phyloP scores from a whole-genome alignment of 2,888 invertebrate species.

The Girardia tigrina region DNA sequence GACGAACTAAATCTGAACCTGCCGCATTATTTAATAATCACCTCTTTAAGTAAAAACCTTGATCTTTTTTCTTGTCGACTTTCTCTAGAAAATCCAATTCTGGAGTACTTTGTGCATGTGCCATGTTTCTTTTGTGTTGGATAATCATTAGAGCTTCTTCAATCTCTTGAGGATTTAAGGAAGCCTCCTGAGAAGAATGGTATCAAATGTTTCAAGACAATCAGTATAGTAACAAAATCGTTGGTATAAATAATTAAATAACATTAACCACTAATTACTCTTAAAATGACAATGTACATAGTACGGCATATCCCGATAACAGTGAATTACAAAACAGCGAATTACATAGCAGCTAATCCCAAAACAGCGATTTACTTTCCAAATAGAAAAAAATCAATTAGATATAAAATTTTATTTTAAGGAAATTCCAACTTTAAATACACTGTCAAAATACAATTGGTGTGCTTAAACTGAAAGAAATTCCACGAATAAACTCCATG shows the following conservation, averaged over 20 bases:
- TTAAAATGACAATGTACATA: not conserved
- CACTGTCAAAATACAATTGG: too few species aligned
- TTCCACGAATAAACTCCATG: too few species aligned
- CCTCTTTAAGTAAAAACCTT: slow-evolving; percentile 41
- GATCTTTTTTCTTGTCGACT: slow-evolving; percentile 46
- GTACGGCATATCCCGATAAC: not conserved
- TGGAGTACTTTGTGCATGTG: slow-evolving; percentile 31
- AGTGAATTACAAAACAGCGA: too few species aligned
- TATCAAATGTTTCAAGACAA: not conserved
- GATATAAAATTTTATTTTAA: too few species aligned
- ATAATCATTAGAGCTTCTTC: slow-evolving; percentile 50
- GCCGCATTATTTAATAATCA: not conserved
- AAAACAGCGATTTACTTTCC: too few species aligned
- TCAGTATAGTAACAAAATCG: not conserved
- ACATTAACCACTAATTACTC: too few species aligned
- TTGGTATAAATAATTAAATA: not conserved
- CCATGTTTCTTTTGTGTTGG: slow-evolving; percentile 45
- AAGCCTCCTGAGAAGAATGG: slow-evolving; percentile 44
- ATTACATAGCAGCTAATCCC: too few species aligned
- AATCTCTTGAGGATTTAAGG: slow-evolving; percentile 48
- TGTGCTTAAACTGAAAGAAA: too few species aligned
- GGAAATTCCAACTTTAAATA: too few species aligned
- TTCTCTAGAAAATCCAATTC: slow-evolving; percentile 44
- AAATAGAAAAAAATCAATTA: too few species aligned
- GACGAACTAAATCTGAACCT: too few species aligned